Conservation (phyloP, 1,140 invertebrate genomes). For the Drosophila setifemur region DNA sequence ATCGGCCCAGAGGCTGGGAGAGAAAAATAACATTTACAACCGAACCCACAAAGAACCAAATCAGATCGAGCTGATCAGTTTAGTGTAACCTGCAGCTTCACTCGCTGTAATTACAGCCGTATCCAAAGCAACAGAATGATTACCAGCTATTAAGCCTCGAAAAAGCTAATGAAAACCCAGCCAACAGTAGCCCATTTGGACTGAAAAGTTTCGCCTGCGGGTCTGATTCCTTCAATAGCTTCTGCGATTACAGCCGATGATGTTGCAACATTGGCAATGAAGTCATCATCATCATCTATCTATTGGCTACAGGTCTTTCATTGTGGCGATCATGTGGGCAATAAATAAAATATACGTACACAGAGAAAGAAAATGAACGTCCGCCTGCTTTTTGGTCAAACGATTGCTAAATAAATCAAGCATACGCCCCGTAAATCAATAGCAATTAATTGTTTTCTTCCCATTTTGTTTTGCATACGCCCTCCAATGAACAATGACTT, state of each 20-base stretch:
- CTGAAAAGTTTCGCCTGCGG: conserved; percentile 7
- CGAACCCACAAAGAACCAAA: background rate
- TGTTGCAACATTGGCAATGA: conserved; percentile 50
- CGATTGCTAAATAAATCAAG: conserved; percentile 63
- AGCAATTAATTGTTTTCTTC: conserved; percentile 63
- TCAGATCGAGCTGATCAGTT: background rate
- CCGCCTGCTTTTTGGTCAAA: conserved; percentile 45
- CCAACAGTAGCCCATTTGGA: conserved; percentile 19
- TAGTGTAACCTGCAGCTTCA: background rate
- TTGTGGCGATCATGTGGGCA: conserved; percentile 32
- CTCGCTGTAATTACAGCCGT: conserved; percentile 14
- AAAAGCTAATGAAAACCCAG: conserved; percentile 3
- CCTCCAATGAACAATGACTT: conserved; percentile 35
- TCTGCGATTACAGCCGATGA: conserved; percentile 30
- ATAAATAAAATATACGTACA: conserved; percentile 36
- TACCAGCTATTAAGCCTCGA: conserved; percentile 1
- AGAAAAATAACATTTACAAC: conserved; percentile 6
- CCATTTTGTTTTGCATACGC: conserved; percentile 48
- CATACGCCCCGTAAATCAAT: conserved; percentile 73
- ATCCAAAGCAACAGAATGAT: conserved; percentile 15
- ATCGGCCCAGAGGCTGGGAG: background rate
- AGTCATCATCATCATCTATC: conserved; percentile 39
- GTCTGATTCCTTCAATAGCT: conserved; percentile 20
- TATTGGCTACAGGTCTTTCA: conserved; percentile 10
- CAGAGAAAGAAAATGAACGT: conserved; percentile 28